Conservation (phyloP, 1,140 invertebrate genomes). For the Zaprionus taronus region DNA sequence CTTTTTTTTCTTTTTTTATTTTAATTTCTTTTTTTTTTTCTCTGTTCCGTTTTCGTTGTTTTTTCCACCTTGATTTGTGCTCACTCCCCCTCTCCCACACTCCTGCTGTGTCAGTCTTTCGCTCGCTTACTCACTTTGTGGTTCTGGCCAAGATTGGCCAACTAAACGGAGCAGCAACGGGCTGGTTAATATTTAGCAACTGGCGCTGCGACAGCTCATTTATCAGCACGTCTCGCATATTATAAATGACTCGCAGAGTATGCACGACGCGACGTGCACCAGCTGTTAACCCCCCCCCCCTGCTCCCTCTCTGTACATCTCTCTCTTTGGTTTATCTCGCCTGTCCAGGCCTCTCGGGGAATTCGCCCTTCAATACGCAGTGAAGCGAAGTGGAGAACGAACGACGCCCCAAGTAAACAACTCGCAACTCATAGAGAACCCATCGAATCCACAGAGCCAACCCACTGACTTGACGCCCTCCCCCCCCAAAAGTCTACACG, state of each 20-base stretch:
- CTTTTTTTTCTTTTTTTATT: neutral
- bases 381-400: slow-evolving; percentile 27
- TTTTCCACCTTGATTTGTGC: slow-evolving; percentile 1
- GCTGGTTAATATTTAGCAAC: slow-evolving; percentile 53
- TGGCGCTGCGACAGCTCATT: slow-evolving; percentile 50
- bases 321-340: slow-evolving; percentile 27
- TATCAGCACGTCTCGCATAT: slow-evolving; percentile 51
- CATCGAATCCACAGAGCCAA: slow-evolving; percentile 14
- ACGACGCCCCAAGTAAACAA: slow-evolving; percentile 12
- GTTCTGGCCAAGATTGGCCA: slow-evolving; percentile 22
- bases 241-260: slow-evolving; percentile 54
- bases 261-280: slow-evolving; percentile 43
- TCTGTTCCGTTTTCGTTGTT: neutral
- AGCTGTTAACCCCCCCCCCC: slow-evolving; percentile 23
- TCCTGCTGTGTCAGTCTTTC: neutral
- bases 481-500: neutral
- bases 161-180: slow-evolving; percentile 21
- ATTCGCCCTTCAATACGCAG: slow-evolving; percentile 46
- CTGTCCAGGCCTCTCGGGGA: slow-evolving; percentile 28
- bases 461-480: neutral
- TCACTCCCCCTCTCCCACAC: neutral
- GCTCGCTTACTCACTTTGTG: neutral
- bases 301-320: neutral
- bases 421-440: slow-evolving; percentile 8
- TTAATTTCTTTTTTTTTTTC: neutral